Conservation (phyloP, 1,140 invertebrate species). For the Conus betulinus region DNA sequence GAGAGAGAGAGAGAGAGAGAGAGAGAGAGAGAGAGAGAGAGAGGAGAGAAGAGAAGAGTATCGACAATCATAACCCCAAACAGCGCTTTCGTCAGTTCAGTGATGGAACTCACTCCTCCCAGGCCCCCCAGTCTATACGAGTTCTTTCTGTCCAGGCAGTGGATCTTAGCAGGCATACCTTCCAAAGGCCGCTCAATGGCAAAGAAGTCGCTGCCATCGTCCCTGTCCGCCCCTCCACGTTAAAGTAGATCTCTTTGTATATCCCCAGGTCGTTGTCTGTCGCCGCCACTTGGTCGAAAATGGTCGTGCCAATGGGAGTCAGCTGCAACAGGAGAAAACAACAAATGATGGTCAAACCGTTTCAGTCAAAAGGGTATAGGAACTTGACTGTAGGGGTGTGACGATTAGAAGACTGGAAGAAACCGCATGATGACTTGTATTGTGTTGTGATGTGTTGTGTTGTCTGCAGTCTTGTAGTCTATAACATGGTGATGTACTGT, state of each 20-base stretch:
- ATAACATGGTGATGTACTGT: too few relatives aligned
- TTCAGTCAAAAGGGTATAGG: background rate
- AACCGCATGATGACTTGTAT: too few relatives aligned
- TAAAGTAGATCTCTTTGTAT: slow-evolving; percentile 47
- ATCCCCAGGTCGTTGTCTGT: slow-evolving; percentile 43
- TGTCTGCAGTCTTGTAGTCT: too few relatives aligned
- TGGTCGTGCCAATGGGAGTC: slow-evolving; percentile 49
- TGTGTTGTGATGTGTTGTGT: too few relatives aligned
- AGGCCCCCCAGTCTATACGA: too few relatives aligned
- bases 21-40: slow-evolving; percentile 4
- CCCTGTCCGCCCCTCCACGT: slow-evolving; percentile 34
- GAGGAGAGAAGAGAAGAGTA: background rate
- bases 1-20: background rate
- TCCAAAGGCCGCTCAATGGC: background rate
- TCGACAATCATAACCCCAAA: too few relatives aligned
- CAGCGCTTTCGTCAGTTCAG: too few relatives aligned
- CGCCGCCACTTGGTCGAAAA: slow-evolving; percentile 42
- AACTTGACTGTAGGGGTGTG: too few relatives aligned
- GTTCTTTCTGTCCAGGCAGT: too few relatives aligned
- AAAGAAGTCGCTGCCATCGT: slow-evolving; percentile 24
- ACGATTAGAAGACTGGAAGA: too few relatives aligned
- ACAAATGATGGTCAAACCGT: background rate
- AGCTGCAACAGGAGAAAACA: slow-evolving; percentile 31
- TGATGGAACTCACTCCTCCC: too few relatives aligned
- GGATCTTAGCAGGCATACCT: background rate